Conservation (phyloP, 2,797 vertebrate genomes). For the Tauraco hartlaubi region DNA sequence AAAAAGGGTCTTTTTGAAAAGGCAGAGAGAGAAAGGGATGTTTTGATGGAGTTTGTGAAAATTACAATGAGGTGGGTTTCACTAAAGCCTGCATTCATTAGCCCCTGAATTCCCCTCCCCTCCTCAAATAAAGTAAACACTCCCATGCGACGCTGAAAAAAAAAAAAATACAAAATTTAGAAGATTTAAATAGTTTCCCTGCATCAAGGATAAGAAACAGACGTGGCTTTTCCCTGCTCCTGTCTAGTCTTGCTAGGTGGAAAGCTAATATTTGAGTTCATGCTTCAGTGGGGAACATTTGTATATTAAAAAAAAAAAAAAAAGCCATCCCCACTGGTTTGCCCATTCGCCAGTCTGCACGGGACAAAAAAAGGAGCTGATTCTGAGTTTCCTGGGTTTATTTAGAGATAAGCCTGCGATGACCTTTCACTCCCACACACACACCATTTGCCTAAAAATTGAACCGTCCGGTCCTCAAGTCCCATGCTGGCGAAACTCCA, state of each 20-base stretch:
- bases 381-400: constrained; percentile 50
- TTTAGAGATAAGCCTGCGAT: constrained; percentile 52
- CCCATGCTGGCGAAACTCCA: not conserved
- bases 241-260: constrained; percentile 74
- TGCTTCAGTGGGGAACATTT: constrained; percentile 76
- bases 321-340: not conserved
- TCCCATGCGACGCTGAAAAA: not conserved
- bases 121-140: constrained; percentile 49
- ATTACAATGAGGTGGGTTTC: constrained; percentile 47
- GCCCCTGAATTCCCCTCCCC: not conserved
- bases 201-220: constrained; percentile 80
- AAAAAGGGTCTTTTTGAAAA: constrained; percentile 17
- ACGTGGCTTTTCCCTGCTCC: constrained; percentile 72
- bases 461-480: not conserved
- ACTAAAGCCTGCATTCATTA: constrained; percentile 53
- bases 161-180: not conserved
- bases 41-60: constrained; percentile 52
- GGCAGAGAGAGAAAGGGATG: constrained; percentile 24
- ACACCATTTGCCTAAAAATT: not conserved
- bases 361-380: not conserved
- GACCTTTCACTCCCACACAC: constrained; percentile 65
- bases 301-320: constrained; percentile 61
- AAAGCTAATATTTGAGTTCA: constrained; percentile 84
- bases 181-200: constrained; percentile 76
- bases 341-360: not conserved